These are phyloP conservation scores for Tenthredo amoena DNA, from an alignment of 2,888 invertebrate species.

Conservation along the genomic window DNA sequence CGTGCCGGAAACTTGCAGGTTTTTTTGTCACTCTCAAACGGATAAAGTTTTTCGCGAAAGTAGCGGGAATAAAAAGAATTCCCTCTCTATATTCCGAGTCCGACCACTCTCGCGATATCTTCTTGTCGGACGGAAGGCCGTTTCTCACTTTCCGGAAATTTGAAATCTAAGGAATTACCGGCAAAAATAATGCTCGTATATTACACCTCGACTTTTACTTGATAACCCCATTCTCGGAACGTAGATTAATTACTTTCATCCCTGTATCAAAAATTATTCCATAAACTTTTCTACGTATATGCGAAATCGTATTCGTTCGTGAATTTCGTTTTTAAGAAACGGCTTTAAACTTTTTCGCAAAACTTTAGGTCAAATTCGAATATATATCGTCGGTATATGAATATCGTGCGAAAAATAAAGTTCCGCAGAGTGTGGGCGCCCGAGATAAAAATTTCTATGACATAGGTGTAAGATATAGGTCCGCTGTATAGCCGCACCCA, in stretches of 20 bases:
- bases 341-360: no score
- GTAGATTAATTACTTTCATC: background rate
- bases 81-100: background rate
- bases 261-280: background rate
- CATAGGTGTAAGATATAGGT: background rate
- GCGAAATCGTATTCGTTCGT: background rate
- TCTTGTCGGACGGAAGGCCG: background rate
- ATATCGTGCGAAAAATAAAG: background rate
- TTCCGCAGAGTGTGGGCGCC: background rate
- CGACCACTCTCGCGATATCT: conserved; percentile 7
- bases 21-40: background rate
- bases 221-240: background rate
- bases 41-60: conserved; percentile 2
- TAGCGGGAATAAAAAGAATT: background rate
- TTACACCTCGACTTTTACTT: background rate
- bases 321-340: background rate
- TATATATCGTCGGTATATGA: background rate
- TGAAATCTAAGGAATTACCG: conserved; percentile 23
- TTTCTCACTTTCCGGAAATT: background rate
- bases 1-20: background rate
- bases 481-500: conserved; percentile 3
- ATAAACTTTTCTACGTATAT: background rate
- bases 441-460: conserved; percentile 34
- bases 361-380: background rate
- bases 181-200: background rate